phyloP scores from a whole-genome alignment of 2,888 invertebrate species.

The Cactoblastis cactorum region DNA sequence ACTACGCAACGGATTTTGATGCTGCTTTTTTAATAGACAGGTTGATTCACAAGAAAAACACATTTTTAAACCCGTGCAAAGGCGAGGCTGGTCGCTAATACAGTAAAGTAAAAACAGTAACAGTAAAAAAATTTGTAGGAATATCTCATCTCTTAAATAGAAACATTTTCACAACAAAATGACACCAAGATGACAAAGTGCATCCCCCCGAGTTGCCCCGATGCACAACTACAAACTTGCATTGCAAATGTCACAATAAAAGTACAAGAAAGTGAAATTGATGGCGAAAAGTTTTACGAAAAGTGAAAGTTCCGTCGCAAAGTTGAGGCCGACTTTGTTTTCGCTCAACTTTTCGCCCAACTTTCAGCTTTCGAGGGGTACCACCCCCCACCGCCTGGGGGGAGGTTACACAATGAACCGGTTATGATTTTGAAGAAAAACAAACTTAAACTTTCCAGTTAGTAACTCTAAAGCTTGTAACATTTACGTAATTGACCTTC shows the following conservation, averaged over 20 bases:
- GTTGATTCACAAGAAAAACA: too few species aligned
- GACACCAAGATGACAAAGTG: neutral
- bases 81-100: too few species aligned
- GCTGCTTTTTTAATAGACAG: too few species aligned
- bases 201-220: neutral
- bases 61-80: too few species aligned
- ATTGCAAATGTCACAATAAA: conserved; percentile 17
- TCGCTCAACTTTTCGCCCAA: conserved; percentile 66
- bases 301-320: conserved; percentile 64
- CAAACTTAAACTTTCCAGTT: conserved; percentile 21
- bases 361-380: conserved; percentile 39
- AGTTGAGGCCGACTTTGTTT: conserved; percentile 70
- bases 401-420: conserved; percentile 39
- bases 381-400: conserved; percentile 32
- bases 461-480: conserved; percentile 35
- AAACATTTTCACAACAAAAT: neutral
- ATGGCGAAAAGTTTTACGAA: conserved; percentile 64
- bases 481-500: conserved; percentile 15
- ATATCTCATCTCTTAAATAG: neutral
- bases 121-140: too few species aligned
- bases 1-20: too few species aligned
- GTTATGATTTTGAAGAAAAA: conserved; percentile 37
- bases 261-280: conserved; percentile 25
- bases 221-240: neutral
- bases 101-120: too few species aligned